A percentile compares a stretch with the other conserved stretches of the same genome.
These are phyloP conservation scores for Prosopocoilus inquinatus DNA, from an alignment of 2,888 invertebrate genomes.

Conservation along the genomic window DNA sequence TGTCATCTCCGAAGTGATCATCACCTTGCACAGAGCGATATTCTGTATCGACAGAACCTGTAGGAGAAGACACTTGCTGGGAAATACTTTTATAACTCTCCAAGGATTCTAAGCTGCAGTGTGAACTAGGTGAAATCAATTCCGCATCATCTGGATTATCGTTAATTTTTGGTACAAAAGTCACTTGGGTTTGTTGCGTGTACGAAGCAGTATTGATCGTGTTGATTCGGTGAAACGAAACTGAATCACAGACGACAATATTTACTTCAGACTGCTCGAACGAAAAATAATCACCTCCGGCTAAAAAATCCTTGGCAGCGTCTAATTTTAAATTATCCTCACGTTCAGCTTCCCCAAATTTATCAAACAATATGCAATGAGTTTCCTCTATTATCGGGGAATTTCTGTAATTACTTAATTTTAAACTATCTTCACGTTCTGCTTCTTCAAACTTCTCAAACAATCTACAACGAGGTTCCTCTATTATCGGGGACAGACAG, in stretches of 20 bases:
- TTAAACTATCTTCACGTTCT: neutral
- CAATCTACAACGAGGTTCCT: conserved; percentile 38
- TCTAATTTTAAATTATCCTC: conserved; percentile 11
- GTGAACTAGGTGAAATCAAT: neutral
- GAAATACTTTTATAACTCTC: neutral
- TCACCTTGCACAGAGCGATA: neutral
- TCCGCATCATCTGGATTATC: neutral
- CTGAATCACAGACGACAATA: conserved; percentile 35
- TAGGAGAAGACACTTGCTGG: neutral
- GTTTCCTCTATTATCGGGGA: conserved; percentile 44
- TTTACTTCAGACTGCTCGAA: conserved; percentile 35
- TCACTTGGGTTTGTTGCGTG: conserved; percentile 34
- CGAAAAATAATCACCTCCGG: conserved; percentile 30
- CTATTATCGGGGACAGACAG: conserved; percentile 40
- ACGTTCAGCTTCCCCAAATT: neutral
- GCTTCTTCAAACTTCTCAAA: conserved; percentile 15
- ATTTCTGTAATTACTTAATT: neutral
- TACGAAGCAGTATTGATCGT: conserved; percentile 32
- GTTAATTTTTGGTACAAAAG: conserved; percentile 6
- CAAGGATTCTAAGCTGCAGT: neutral
- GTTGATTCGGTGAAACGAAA: conserved; percentile 38
- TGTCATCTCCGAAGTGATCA: conserved; percentile 2
- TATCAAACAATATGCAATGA: conserved; percentile 31
- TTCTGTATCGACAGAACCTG: neutral
- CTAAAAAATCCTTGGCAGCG: conserved; percentile 19